Evolutionary conservation across 2,888 invertebrate species (phyloP), one percentile per base, ranked within the genome.

Genomic region (Lottia scabra): DNA sequence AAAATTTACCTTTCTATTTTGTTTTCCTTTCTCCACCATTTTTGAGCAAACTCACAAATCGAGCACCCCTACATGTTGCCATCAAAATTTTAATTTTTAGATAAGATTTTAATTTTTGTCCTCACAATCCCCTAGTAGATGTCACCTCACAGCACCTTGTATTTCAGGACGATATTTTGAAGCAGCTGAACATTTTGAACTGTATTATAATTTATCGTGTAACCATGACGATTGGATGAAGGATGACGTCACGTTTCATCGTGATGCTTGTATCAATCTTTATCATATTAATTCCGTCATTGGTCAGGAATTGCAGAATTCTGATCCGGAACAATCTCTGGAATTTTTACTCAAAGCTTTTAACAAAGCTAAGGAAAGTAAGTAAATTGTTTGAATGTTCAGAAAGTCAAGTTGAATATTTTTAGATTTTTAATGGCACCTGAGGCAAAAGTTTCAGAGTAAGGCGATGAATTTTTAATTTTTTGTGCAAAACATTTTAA

Each of bases 101-200:
- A n/a, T n/a, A n/a, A n/a, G n/a, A n/a, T n/a, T n/a, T n/a, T n/a
- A n/a, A n/a, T n/a, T n/a, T n/a, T n/a, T n/a, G n/a, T n/a, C n/a
- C n/a, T n/a, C 27, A 63, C 16, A 4, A 16, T 63, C 13, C 63
- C 23, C 15, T 23, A 63, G 23, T 63, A 27, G 23, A 23, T 63
- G 23, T 63, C 19, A 19, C 23, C 13, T 4, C 23, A 63, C 23
- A 16, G 27, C 15, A 63, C 27, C 15, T 19, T 64, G 67, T 15
- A 70, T 73, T 75, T 10, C 77, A 88, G 88, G 81, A 65, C 81
- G 86, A 16, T 78, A 78, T 71, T 80, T 80, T 62, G 83, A 81
- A 65, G 87, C 89, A n/a, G 81, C 83, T 15, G 83, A 85, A 73
- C 83, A 88, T 75, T 87, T 88, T 80, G 88, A 88, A 74, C 77